Evolutionary conservation across 1,140 invertebrate genomes (phyloP).

Genomic region (Cephus cinctus): DNA sequence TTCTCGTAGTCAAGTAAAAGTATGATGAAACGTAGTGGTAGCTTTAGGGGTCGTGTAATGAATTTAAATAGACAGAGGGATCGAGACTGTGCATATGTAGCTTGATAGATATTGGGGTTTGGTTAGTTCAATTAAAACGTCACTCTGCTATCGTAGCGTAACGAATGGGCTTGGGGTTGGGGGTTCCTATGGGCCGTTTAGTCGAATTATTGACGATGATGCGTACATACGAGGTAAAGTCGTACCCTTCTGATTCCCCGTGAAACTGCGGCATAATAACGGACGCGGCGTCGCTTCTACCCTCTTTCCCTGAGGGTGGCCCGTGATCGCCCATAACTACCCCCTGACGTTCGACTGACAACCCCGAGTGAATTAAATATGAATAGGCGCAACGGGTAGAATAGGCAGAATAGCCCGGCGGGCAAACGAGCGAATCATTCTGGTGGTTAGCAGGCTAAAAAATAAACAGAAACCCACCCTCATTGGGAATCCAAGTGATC

Average conservation of each 20-base stretch:
- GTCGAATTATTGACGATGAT: slow-evolving; percentile 33
- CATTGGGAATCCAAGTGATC: too few relatives aligned
- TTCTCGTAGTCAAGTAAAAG: too few relatives aligned
- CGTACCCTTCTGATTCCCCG: background rate
- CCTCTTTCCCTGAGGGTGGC: slow-evolving; percentile 1
- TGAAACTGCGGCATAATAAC: background rate
- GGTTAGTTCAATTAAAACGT: background rate
- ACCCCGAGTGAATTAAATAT: slow-evolving; percentile 29
- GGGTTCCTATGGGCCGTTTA: slow-evolving; percentile 1
- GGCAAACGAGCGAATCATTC: too few relatives aligned
- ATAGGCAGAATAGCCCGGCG: too few relatives aligned
- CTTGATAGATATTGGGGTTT: background rate
- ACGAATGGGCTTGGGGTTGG: too few relatives aligned
- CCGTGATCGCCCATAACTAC: slow-evolving; percentile 19
- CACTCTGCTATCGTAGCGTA: background rate
- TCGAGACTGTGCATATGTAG: too few relatives aligned
- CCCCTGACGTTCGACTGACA: slow-evolving; percentile 22
- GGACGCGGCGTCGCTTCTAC: too few relatives aligned
- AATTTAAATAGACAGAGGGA: too few relatives aligned
- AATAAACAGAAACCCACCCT: too few relatives aligned
- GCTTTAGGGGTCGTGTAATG: too few relatives aligned
- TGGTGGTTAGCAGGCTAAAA: too few relatives aligned
- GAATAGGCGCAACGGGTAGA: slow-evolving; percentile 25
- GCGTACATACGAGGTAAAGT: slow-evolving; percentile 15
- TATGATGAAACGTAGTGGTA: too few relatives aligned